phyloP scores from a whole-genome alignment of 2,113 vertebrate species.

The Tragulus kanchil region DNA sequence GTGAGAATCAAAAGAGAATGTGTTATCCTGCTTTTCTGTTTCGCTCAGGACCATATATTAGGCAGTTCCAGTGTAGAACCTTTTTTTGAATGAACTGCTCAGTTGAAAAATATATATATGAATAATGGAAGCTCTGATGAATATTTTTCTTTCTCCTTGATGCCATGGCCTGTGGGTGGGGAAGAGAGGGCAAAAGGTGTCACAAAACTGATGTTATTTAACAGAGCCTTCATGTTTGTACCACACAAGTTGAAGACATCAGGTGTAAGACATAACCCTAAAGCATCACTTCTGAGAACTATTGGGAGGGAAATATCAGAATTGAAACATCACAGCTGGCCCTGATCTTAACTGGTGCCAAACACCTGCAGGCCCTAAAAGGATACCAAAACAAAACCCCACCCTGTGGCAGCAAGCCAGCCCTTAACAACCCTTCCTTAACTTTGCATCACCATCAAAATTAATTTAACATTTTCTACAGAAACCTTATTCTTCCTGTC shows the following conservation, averaged over 20 bases:
- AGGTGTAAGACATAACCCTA: constrained; percentile 89
- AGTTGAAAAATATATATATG: not conserved
- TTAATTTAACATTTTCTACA: constrained; percentile 89
- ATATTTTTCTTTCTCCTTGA: constrained; percentile 48
- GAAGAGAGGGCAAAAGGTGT: constrained; percentile 55
- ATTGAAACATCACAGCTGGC: constrained; percentile 91
- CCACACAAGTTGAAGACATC: constrained; percentile 91
- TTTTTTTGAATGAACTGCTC: not conserved
- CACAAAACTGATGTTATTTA: constrained; percentile 66
- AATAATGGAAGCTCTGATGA: not conserved
- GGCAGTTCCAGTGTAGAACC: not conserved
- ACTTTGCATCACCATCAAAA: constrained; percentile 89
- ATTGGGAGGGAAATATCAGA: constrained; percentile 88
- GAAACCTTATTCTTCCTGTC: constrained; percentile 88
- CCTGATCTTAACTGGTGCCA: constrained; percentile 88
- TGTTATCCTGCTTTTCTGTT: constrained; percentile 54
- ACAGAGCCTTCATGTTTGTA: constrained; percentile 77
- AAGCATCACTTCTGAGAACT: constrained; percentile 91
- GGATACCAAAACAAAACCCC: constrained; percentile 92
- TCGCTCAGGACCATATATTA: not conserved
- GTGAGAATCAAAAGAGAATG: constrained; percentile 60
- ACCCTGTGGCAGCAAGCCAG: constrained; percentile 90
- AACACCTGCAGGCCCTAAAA: constrained; percentile 92
- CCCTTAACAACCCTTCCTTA: constrained; percentile 88
- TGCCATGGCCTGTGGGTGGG: constrained; percentile 55